phyloP scores from a whole-genome alignment of 2,888 invertebrate species.

The Ischnura elegans region DNA sequence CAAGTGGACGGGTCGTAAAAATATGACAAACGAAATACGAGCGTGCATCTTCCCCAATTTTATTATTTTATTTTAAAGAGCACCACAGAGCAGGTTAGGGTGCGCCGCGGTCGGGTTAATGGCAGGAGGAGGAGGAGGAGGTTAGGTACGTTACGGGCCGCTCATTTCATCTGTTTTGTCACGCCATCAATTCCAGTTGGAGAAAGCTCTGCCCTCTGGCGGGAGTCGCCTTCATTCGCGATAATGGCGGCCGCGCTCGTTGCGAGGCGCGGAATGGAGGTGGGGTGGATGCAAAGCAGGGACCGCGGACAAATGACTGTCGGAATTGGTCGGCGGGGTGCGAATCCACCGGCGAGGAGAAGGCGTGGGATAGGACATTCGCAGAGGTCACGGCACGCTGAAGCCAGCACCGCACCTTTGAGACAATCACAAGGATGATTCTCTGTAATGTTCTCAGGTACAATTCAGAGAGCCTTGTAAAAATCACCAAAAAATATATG shows the following conservation, averaged over 20 bases:
- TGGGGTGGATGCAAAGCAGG: background rate
- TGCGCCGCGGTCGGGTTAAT: background rate
- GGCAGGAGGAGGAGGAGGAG: background rate
- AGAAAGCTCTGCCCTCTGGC: constrained; percentile 5
- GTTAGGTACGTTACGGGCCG: too few species aligned
- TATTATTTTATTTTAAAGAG: background rate
- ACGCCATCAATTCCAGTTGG: constrained; percentile 61
- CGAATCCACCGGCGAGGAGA: background rate
- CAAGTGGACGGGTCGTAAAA: background rate
- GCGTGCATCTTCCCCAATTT: too few species aligned
- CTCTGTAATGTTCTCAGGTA: too few species aligned
- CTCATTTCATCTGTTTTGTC: constrained; percentile 41
- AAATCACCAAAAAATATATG: too few species aligned
- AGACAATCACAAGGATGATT: too few species aligned
- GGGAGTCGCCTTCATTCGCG: background rate
- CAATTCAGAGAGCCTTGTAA: too few species aligned
- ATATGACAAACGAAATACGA: background rate
- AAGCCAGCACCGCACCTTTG: too few species aligned
- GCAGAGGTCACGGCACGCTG: too few species aligned
- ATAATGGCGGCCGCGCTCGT: constrained; percentile 8
- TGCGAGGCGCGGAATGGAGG: background rate
- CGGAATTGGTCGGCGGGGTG: constrained; percentile 33
- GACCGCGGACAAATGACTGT: background rate
- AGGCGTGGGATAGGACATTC: background rate
- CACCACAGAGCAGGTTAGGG: background rate